Evolutionary conservation across 2,888 invertebrate genomes (phyloP), one percentile per base, ranked within the genome.

Genomic region (Archaeoteleia sp.): DNA sequence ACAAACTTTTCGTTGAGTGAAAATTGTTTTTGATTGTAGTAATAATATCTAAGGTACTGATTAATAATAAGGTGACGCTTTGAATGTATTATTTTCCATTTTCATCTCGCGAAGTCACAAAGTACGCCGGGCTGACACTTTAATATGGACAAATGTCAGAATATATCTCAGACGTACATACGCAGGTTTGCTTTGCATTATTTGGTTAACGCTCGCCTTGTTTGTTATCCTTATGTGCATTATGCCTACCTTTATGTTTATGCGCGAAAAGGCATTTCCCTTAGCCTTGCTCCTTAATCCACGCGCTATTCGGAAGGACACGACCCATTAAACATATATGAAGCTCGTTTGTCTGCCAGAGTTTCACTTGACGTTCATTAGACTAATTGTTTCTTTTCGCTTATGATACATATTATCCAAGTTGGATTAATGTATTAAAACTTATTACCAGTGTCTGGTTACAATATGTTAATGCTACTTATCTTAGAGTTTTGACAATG

Each of bases 101-200:
- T 62, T 65, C 45, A 46, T 25, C 45, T 43, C 20, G 40, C 60
- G 35, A 54, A 55, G 55, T 68, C 60, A 48, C 66, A 49, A 70
- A 62, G 62, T 43, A 42, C 60, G 32, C 20, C 43, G 5, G 17
- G 6, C 65, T 67, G 63, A 67, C 71, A 61, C 42, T 77, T 79
- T 84, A 83, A 84, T 81, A 79, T 79, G 79, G 78, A 83, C 82
- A 83, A 83, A 84, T 83, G 82, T 75, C 70, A 69, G 76, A 77
- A 73, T 77, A 83, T 82, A 82, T 82, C 77, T 82, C 81, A 78
- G 74, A 67, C 60, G 62, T 48, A 55, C 74, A 48, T 65, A 70
- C 71, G 66, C 68, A 76, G 74, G 79, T 82, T 82, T 82, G 78
- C 81, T 79, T 81, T 82, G 78, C 82, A 82, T 83, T 83, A 82